phyloP scores from a whole-genome alignment of 2,888 invertebrate species.

The Campoletis raptor region DNA sequence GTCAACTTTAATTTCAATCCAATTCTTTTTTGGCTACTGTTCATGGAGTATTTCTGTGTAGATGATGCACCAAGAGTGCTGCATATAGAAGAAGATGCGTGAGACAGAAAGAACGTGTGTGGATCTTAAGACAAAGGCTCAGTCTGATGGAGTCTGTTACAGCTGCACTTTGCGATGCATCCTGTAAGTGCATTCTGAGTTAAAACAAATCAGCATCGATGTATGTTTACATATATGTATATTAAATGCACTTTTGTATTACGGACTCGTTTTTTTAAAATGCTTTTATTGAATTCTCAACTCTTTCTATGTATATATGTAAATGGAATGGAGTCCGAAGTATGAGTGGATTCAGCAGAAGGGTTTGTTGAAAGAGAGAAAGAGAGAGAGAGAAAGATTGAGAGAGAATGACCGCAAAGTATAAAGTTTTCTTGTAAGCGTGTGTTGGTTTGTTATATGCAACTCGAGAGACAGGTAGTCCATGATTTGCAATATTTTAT shows the following conservation, averaged over 20 bases:
- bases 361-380: slow-evolving; percentile 2
- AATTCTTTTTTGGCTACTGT: background rate
- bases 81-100: slow-evolving; percentile 48
- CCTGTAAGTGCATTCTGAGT: slow-evolving; percentile 63
- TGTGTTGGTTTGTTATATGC: slow-evolving; percentile 51
- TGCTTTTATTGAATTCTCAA: background rate
- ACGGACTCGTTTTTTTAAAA: background rate
- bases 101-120: slow-evolving; percentile 31
- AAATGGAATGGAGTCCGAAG: slow-evolving; percentile 56
- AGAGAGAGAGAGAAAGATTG: background rate
- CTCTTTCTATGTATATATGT: slow-evolving; percentile 66
- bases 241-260: slow-evolving; percentile 60
- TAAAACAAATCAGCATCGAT: slow-evolving; percentile 47
- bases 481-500: slow-evolving; percentile 84
- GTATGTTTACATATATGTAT: slow-evolving; percentile 33
- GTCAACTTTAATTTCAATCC: no score
- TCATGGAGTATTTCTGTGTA: no score
- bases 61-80: background rate
- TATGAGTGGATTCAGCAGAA: slow-evolving; percentile 67
- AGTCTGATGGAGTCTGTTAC: slow-evolving; percentile 31
- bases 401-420: slow-evolving; percentile 28
- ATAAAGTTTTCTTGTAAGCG: slow-evolving; percentile 45
- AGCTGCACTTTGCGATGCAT: slow-evolving; percentile 64
- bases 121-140: slow-evolving; percentile 56
- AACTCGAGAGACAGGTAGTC: slow-evolving; percentile 80